Base-by-base conservation (phyloP, 2,888 invertebrate genomes). In the Neoaliturus tenellus region DNA sequence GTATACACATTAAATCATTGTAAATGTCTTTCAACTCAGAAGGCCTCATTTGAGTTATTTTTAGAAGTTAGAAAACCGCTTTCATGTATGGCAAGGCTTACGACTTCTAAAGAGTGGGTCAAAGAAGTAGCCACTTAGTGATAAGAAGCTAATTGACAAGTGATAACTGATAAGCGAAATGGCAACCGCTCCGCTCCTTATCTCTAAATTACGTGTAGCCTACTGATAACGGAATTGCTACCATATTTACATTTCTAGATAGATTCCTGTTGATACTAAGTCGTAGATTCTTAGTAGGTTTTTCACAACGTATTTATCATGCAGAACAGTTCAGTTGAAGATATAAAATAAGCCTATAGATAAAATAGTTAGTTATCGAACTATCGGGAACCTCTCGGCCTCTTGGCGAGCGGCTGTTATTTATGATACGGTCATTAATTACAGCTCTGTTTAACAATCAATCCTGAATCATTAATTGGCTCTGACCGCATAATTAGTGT, bases 101-200 rank as follows among this genome's bases (percentile, higher is more conserved):
- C n/a, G n/a, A n/a, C n/a, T n/a, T n/a, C 3, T 51, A 51, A 3
- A 51, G 2, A 51, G 20, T 51, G 23, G 51, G 51, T 51, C 51
- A 51, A 10, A 6, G 51, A 62, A 23, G 17, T 62, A 31, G 62
- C 14, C 62, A 62, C 14, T 55, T 14, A n/a, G 4, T 39, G 39
- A 69, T 39, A 69, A 35, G 69, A 39, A n/a, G 14, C 67, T 67
- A 67, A 39, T 69, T 69, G 69, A 69, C 69, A 69, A 69, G 69
- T 20, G 69, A 69, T 69, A 35, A 69, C 31, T 35, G 69, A 69
- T 39, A 35, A 39, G 39, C 31, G 20, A 12, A 33, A 39, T 33
- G 33, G 28, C 39, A 25, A 69, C 35, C 39, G 28, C 1, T 12
- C 39, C 8, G 55, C 55, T n/a, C n/a, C 33, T 67, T 67, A 67